Evolutionary conservation across 2,113 vertebrate species (phyloP).

Genomic region (Electrona antarctica): DNA sequence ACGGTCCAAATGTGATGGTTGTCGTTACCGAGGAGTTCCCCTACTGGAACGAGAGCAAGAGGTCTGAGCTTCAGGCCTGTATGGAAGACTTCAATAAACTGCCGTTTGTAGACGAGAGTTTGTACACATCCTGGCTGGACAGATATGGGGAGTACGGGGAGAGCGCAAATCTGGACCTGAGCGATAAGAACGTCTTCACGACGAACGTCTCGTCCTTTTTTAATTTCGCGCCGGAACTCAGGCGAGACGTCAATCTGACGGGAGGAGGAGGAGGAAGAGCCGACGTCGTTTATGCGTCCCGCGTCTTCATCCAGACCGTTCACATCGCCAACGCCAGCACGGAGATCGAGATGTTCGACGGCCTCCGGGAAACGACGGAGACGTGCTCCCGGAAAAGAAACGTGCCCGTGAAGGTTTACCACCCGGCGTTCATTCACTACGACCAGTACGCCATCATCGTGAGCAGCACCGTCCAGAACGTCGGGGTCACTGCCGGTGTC

Average conservation of each 20-base stretch:
- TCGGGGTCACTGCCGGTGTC: constrained; percentile 61
- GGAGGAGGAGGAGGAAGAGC: too few relatives aligned
- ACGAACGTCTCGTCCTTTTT: constrained; percentile 64
- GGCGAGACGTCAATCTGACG: constrained; percentile 70
- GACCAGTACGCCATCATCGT: constrained; percentile 74
- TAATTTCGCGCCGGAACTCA: constrained; percentile 43
- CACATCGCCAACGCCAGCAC: constrained; percentile 48
- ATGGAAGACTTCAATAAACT: constrained; percentile 62
- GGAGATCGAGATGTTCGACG: constrained; percentile 69
- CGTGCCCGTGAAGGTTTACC: constrained; percentile 70
- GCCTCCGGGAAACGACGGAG: constrained; percentile 57
- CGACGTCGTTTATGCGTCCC: constrained; percentile 64
- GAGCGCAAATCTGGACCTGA: constrained; percentile 41
- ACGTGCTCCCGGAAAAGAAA: constrained; percentile 41
- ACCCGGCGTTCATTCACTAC: constrained; percentile 74
- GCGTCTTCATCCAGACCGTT: constrained; percentile 77
- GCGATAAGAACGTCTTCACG: constrained; percentile 56
- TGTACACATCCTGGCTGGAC: constrained; percentile 75
- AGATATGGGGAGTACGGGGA: constrained; percentile 58
- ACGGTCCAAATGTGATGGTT: constrained; percentile 77
- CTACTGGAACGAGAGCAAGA: constrained; percentile 75
- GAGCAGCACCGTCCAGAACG: constrained; percentile 64
- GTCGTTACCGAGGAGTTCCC: constrained; percentile 66
- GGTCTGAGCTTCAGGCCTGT: constrained; percentile 58
- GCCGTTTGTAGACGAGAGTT: constrained; percentile 40